Percentiles rank a stretch among this genome's conserved stretches.
Conservation (phyloP, 1,140 invertebrate species). For the Cyclina sinensis region DNA sequence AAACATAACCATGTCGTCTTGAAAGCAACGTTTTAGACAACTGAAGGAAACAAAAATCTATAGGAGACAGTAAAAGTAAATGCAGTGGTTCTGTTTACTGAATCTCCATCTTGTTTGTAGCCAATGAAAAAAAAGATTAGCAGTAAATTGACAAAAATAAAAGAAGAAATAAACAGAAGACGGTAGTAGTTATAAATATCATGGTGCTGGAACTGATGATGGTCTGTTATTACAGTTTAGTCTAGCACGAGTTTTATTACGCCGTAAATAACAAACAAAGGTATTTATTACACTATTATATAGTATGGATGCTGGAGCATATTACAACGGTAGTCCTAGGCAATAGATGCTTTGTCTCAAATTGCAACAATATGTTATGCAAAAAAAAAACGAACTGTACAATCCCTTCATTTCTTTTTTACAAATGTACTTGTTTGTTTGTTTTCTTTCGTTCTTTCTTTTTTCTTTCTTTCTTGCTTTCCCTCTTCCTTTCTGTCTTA, state of each 20-base stretch:
- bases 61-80: not conserved
- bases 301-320: not conserved
- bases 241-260: not conserved
- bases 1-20: not conserved
- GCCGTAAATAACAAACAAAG: not conserved
- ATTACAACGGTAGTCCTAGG: not conserved
- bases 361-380: no score
- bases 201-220: not conserved
- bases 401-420: no score
- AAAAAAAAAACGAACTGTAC: no score
- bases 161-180: not conserved
- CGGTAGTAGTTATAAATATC: not conserved
- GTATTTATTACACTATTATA: not conserved
- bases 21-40: not conserved
- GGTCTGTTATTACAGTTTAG: conserved; percentile 7
- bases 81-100: not conserved
- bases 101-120: not conserved
- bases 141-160: conserved; percentile 25
- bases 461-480: no score
- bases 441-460: no score
- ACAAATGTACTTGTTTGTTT: no score
- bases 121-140: conserved; percentile 1
- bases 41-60: not conserved
- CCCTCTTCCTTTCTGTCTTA: no score
- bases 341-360: no score